Evolutionary conservation across 1,140 invertebrate species (phyloP), one percentile per base, ranked within the genome.

Genomic region (Diprion similis): DNA sequence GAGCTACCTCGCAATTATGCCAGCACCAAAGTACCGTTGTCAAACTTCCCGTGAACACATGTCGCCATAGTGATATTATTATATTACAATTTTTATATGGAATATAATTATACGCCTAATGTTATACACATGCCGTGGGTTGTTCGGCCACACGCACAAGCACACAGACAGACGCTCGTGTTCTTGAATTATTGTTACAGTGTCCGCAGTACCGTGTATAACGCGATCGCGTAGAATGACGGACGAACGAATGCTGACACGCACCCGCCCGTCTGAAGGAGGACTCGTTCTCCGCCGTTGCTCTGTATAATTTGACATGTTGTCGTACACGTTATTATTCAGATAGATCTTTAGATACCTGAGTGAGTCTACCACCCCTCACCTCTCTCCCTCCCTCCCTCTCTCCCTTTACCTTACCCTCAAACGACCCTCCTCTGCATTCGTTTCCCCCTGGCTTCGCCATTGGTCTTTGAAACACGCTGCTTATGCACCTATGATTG

Each of bases 281-380:
- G 11, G 51, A 68, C 66, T 19, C 66, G 66, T 68, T 19, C 37
- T 68, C 17, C 18, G 18, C 37, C 66, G 66, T 45, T 78, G 77
- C 82, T 86, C 79, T 82, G 86, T 86, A 87, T 87, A 88, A 88
- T 88, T 88, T 87, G 87, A 87, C 87, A 87, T 86, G 85, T 88
- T 87, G 87, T 88, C 84, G 81, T 87, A 88, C 86, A 87, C 85
- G 85, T 88, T 87, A 88, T 88, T 88, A 88, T 87, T 87, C 86
- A 85, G 85, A 88, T 87, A 85, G 86, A 87, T 87, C 83, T 84
- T 75, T 76, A 87, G 87, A 88, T 88, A 87, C 75, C 80, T 76
- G 79, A 79, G 69, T 76, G 79, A 79, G 69, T 75, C 78, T 75
- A 75, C 45, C 48, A 70, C 74, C 77, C 67, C 51, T 37, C 47